These are phyloP conservation scores for Eupsittula cactorum DNA, from an alignment of 2,113 vertebrate species.

Conservation along the genomic window DNA sequence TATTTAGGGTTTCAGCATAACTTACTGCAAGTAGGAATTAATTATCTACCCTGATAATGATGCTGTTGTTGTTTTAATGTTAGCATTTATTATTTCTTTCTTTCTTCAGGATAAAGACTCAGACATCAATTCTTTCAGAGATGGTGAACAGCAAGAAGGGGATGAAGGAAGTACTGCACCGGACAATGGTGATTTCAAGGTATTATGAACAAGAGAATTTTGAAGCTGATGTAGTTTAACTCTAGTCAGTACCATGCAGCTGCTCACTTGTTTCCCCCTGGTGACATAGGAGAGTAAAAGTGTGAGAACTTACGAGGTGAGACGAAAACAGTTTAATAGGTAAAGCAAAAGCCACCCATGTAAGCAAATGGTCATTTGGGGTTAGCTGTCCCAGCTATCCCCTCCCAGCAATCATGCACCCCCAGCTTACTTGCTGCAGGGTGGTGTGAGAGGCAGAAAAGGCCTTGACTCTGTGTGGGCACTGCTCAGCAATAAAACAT, in stretches of 20 bases:
- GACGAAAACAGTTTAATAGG: not conserved
- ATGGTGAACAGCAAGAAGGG: not conserved
- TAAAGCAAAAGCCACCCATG: not conserved
- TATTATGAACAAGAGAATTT: not conserved
- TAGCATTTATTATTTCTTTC: not conserved
- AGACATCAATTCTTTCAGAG: not conserved
- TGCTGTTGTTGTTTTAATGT: not conserved
- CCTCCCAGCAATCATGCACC: not conserved
- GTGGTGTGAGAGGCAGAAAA: not conserved
- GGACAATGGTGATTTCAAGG: constrained; percentile 52
- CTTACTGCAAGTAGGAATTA: not conserved
- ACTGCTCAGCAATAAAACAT: not conserved
- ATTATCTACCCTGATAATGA: not conserved
- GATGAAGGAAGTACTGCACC: not conserved
- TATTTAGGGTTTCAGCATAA: not conserved
- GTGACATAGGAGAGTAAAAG: not conserved
- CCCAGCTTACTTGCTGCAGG: not conserved
- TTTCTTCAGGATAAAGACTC: constrained; percentile 8
- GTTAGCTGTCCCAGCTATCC: not conserved
- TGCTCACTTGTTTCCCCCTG: not conserved
- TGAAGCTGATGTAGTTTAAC: not conserved
- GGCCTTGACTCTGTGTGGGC: not conserved
- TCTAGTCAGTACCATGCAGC: not conserved
- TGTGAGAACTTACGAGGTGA: not conserved
- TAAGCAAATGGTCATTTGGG: not conserved